Percentiles rank a stretch among this genome's conserved stretches.
These are phyloP conservation scores for Steinernema carpocapsae DNA, from an alignment of 2,888 invertebrate genomes.

Conservation along the genomic window DNA sequence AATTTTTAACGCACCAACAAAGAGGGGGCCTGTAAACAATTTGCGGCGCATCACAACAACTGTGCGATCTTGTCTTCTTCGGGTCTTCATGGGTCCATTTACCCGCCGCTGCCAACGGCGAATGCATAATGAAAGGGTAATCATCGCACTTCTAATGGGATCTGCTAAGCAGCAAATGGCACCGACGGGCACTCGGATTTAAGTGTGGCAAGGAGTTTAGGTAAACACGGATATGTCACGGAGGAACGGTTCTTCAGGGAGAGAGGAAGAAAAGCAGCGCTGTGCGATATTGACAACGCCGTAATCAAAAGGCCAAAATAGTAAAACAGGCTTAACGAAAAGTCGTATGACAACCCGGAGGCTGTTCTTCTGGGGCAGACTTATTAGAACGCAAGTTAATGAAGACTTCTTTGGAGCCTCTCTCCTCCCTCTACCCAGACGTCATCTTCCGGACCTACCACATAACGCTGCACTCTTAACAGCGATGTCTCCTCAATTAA, in stretches of 20 bases:
- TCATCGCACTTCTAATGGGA: constrained; percentile 21
- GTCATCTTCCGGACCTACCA: constrained; percentile 4
- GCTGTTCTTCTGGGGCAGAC: too few relatives aligned
- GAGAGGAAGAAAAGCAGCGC: too few relatives aligned
- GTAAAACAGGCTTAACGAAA: too few relatives aligned
- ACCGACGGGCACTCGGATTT: constrained; percentile 1
- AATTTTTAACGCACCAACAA: not conserved
- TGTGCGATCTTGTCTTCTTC: not conserved
- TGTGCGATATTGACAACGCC: too few relatives aligned
- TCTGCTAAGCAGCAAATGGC: not conserved
- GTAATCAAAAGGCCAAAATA: too few relatives aligned
- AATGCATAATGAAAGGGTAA: constrained; percentile 33
- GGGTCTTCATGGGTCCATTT: not conserved
- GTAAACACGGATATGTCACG: not conserved
- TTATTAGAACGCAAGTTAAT: too few relatives aligned
- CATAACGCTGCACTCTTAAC: constrained; percentile 1
- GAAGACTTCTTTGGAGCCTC: too few relatives aligned
- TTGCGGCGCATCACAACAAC: constrained; percentile 22
- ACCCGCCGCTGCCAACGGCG: not conserved
- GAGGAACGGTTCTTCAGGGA: too few relatives aligned
- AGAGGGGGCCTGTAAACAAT: constrained; percentile 19
- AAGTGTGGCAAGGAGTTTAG: not conserved
- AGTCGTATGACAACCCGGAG: too few relatives aligned
- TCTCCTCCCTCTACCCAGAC: too few relatives aligned
- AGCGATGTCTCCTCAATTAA: constrained; percentile 2